Evolutionary conservation across 2,797 vertebrate species (phyloP).

Genomic region (Siniperca scherzeri): DNA sequence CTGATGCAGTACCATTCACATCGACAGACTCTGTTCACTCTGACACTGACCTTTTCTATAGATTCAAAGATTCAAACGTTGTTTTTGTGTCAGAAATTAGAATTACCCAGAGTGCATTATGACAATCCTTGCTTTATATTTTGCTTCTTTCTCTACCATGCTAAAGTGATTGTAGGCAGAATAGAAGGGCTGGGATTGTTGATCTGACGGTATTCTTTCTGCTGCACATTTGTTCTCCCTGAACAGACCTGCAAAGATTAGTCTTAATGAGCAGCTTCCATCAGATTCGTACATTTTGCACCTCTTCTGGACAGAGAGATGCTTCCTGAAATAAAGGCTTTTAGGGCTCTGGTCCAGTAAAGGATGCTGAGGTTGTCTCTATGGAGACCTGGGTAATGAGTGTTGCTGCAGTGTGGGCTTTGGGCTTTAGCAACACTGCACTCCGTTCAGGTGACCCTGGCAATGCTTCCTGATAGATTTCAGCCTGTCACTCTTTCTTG

Average conservation of each 20-base stretch:
- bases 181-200: conserved; percentile 49
- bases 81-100: conserved; percentile 44
- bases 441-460: conserved; percentile 81
- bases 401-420: conserved; percentile 80
- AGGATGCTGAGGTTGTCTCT: conserved; percentile 85
- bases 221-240: conserved; percentile 46
- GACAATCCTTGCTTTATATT: conserved; percentile 42
- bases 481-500: conserved; percentile 6
- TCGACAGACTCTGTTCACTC: conserved; percentile 32
- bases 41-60: conserved; percentile 55
- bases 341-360: conserved; percentile 80
- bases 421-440: conserved; percentile 67
- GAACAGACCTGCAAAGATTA: conserved; percentile 52
- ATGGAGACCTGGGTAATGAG: conserved; percentile 87
- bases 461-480: conserved; percentile 61
- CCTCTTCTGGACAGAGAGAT: conserved; percentile 60
- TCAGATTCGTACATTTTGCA: conserved; percentile 52
- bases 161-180: conserved; percentile 35
- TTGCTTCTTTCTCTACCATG: neutral
- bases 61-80: conserved; percentile 51
- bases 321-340: conserved; percentile 79
- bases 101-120: conserved; percentile 27
- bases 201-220: conserved; percentile 46
- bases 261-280: conserved; percentile 52
- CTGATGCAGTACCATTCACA: conserved; percentile 46